Percentiles rank a stretch among this genome's conserved stretches.
Evolutionary conservation across 1,140 invertebrate genomes (phyloP).

Genomic region (Drosophila athabasca): DNA sequence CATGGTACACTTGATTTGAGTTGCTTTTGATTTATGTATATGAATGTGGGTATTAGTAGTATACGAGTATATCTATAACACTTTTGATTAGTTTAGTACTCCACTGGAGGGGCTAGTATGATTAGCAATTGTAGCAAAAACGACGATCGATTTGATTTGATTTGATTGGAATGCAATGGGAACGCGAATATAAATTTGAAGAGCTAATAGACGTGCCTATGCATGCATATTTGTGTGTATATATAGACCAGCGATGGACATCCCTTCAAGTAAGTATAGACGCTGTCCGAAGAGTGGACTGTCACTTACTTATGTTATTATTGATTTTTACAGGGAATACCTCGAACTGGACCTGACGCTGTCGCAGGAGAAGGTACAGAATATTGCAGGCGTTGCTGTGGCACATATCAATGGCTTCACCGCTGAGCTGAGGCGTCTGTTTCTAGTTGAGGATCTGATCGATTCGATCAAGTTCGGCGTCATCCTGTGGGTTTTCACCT

Average conservation of each 20-base stretch:
- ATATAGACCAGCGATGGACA: slow-evolving; percentile 96
- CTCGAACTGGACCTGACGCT: slow-evolving; percentile 94
- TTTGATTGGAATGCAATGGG: slow-evolving; percentile 67
- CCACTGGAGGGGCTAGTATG: slow-evolving; percentile 29
- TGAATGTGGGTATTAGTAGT: not conserved
- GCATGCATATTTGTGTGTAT: slow-evolving; percentile 6
- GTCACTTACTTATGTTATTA: slow-evolving; percentile 2
- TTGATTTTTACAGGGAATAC: slow-evolving; percentile 88
- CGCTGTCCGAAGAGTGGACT: not conserved
- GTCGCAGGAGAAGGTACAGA: slow-evolving; percentile 94
- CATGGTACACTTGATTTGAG: slow-evolving; percentile 55
- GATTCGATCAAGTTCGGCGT: slow-evolving; percentile 98
- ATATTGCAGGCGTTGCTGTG: slow-evolving; percentile 92
- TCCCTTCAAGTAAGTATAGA: slow-evolving; percentile 95
- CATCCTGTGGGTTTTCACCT: slow-evolving; percentile 96
- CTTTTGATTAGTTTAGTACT: slow-evolving; percentile 51
- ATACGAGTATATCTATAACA: slow-evolving; percentile 41
- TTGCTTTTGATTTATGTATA: slow-evolving; percentile 22
- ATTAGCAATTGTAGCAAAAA: slow-evolving; percentile 48
- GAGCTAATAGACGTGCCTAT: slow-evolving; percentile 8
- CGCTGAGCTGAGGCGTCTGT: slow-evolving; percentile 93
- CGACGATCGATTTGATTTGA: slow-evolving; percentile 49
- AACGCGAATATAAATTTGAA: slow-evolving; percentile 55
- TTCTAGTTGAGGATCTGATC: slow-evolving; percentile 97
- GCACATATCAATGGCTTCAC: slow-evolving; percentile 92